Conservation (phyloP, 64 coral and sea anemone species). For the Cladopsammia gracilis region DNA sequence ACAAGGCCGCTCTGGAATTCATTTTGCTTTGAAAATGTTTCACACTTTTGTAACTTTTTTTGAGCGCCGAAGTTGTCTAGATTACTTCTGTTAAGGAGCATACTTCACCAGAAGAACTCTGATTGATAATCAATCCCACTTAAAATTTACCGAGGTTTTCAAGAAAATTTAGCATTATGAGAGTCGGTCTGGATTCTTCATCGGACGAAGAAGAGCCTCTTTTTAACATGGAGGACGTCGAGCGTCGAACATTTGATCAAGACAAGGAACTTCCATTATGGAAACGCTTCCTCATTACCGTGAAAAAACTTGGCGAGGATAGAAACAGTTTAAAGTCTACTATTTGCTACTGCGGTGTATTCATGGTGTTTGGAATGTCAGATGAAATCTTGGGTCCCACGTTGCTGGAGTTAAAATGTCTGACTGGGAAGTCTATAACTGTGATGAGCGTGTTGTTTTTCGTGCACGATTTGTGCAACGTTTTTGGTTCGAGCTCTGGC, state of each 20-base stretch:
- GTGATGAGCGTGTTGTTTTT: slow-evolving; percentile 94
- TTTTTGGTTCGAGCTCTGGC: slow-evolving; percentile 89
- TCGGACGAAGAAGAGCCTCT: slow-evolving; percentile 81
- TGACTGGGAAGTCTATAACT: slow-evolving; percentile 90
- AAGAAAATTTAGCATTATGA: slow-evolving; percentile 39
- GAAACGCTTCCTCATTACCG: slow-evolving; percentile 40
- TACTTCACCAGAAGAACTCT: background rate
- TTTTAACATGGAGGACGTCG: slow-evolving; percentile 87
- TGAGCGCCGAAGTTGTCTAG: background rate
- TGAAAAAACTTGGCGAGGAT: slow-evolving; percentile 72
- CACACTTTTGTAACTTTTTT: background rate
- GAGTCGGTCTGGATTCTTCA: slow-evolving; percentile 63
- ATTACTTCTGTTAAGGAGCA: background rate
- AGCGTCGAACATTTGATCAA: slow-evolving; percentile 71
- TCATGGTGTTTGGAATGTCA: slow-evolving; percentile 98
- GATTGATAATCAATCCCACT: too few species aligned
- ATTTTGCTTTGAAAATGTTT: background rate
- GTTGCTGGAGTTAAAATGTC: slow-evolving; percentile 78
- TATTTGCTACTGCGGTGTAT: slow-evolving; percentile 92
- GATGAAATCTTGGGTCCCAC: slow-evolving; percentile 94
- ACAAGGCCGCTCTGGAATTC: background rate
- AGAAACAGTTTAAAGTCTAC: slow-evolving; percentile 78
- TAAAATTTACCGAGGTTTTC: too few species aligned
- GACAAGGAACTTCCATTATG: slow-evolving; percentile 66
- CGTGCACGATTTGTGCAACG: slow-evolving; percentile 92